A percentile compares a stretch with the other conserved stretches of the same genome.
These are phyloP conservation scores for Sinhomidia bicolor DNA, from an alignment of 2,888 invertebrate species.

Conservation along the genomic window DNA sequence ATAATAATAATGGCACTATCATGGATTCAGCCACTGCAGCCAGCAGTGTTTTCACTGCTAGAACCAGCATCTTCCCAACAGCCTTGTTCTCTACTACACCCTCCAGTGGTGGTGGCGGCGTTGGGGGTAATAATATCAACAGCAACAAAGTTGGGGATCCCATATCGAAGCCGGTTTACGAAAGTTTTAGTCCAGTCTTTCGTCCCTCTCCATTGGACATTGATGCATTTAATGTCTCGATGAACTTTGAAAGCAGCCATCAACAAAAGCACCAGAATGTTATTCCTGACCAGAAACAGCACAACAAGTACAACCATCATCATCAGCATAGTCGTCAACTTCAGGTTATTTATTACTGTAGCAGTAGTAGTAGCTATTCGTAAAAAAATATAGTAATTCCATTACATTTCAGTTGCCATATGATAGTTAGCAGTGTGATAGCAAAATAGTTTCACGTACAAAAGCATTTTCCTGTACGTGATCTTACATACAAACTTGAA, in stretches of 20 bases:
- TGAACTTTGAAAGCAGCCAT: slow-evolving; percentile 58
- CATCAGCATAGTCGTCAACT: slow-evolving; percentile 9
- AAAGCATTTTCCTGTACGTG: too few species aligned
- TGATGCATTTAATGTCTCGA: slow-evolving; percentile 71
- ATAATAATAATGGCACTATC: not conserved
- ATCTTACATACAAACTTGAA: too few species aligned
- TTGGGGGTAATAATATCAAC: not conserved
- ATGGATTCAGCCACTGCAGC: not conserved
- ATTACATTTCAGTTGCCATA: too few species aligned
- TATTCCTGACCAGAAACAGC: slow-evolving; percentile 18
- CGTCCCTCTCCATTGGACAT: slow-evolving; percentile 89
- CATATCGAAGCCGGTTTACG: slow-evolving; percentile 83
- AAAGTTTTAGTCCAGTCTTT: slow-evolving; percentile 90
- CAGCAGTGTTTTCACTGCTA: not conserved
- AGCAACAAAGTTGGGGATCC: slow-evolving; percentile 45
- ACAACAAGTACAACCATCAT: slow-evolving; percentile 1
- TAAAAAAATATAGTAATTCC: too few species aligned
- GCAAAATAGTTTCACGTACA: too few species aligned
- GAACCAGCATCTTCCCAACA: not conserved
- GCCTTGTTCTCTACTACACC: not conserved
- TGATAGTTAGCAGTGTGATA: too few species aligned
- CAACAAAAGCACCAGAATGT: not conserved
- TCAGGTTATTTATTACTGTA: slow-evolving; percentile 20
- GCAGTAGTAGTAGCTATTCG: too few species aligned
- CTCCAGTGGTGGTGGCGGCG: not conserved